These are phyloP conservation scores for Zygothrica quintamaculata DNA, from an alignment of 2,888 invertebrate genomes.

Conservation along the genomic window DNA sequence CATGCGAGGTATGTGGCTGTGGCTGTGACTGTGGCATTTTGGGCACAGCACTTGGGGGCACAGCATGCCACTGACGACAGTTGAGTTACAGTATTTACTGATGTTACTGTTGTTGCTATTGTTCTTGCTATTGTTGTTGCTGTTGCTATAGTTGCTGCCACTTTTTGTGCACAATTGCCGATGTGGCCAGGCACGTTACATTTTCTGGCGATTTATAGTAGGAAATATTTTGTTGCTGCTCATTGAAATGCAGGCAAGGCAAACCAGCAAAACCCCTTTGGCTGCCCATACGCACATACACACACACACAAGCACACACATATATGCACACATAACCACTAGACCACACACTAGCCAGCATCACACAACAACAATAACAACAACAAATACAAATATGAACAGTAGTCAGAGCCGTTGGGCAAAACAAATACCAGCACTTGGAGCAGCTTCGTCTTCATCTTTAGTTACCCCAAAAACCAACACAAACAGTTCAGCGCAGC, in stretches of 20 bases:
- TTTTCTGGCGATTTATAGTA: constrained; percentile 63
- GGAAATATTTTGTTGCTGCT: constrained; percentile 62
- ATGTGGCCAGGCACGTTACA: constrained; percentile 43
- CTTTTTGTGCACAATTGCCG: constrained; percentile 56
- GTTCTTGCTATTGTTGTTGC: constrained; percentile 18
- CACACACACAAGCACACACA: constrained; percentile 6
- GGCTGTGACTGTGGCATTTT: constrained; percentile 43
- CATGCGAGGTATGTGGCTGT: constrained; percentile 55
- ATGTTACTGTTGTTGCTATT: constrained; percentile 6
- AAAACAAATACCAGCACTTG: constrained; percentile 62
- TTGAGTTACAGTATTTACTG: constrained; percentile 22
- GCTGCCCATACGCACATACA: constrained; percentile 5
- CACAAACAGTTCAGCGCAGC: not conserved
- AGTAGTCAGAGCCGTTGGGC: constrained; percentile 51
- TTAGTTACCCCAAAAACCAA: constrained; percentile 3
- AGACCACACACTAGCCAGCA: not conserved
- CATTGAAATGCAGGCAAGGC: constrained; percentile 72
- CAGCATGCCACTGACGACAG: constrained; percentile 53
- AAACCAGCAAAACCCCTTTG: constrained; percentile 33
- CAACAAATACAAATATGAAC: constrained; percentile 35
- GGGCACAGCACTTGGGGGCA: constrained; percentile 14
- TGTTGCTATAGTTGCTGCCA: constrained; percentile 14
- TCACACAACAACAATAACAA: constrained; percentile 2
- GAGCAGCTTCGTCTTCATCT: constrained; percentile 28
- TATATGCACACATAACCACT: not conserved